Evolutionary conservation across 2,797 vertebrate species (phyloP).

Genomic region (Sciurus vulgaris): DNA sequence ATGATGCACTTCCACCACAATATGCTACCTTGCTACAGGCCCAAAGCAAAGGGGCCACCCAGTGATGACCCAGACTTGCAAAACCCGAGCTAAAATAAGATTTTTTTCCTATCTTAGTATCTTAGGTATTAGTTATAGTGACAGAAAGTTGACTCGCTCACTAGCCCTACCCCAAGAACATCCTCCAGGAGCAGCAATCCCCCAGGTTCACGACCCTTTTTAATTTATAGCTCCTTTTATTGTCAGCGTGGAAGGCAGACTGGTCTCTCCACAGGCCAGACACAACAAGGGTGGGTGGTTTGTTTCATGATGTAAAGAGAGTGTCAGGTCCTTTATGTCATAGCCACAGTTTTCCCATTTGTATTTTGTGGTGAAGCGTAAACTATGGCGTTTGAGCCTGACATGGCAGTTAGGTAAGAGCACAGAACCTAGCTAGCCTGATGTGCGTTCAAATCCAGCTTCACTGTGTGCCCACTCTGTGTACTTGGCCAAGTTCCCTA

Average conservation of each 20-base stretch:
- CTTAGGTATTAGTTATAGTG: neutral
- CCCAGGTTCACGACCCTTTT: neutral
- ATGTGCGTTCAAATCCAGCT: neutral
- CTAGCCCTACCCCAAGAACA: rapidly evolving
- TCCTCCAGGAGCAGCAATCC: rapidly evolving
- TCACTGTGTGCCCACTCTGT: neutral
- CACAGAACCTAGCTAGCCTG: neutral
- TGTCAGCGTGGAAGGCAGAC: neutral
- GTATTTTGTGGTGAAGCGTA: neutral
- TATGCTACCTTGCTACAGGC: rapidly evolving
- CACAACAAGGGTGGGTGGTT: neutral
- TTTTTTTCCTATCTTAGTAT: too few relatives aligned
- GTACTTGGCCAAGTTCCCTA: neutral
- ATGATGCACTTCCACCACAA: rapidly evolving
- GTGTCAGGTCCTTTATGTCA: rapidly evolving
- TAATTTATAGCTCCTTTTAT: neutral
- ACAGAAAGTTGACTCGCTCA: neutral
- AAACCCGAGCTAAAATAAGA: too few relatives aligned
- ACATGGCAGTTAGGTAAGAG: rapidly evolving
- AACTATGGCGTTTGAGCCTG: too few relatives aligned
- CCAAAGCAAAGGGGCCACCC: neutral
- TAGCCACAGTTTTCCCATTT: neutral
- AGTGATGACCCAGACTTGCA: neutral
- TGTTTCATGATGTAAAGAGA: neutral
- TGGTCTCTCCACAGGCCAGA: neutral